phyloP scores from a whole-genome alignment of 2,888 invertebrate species.

The Nezara viridula region DNA sequence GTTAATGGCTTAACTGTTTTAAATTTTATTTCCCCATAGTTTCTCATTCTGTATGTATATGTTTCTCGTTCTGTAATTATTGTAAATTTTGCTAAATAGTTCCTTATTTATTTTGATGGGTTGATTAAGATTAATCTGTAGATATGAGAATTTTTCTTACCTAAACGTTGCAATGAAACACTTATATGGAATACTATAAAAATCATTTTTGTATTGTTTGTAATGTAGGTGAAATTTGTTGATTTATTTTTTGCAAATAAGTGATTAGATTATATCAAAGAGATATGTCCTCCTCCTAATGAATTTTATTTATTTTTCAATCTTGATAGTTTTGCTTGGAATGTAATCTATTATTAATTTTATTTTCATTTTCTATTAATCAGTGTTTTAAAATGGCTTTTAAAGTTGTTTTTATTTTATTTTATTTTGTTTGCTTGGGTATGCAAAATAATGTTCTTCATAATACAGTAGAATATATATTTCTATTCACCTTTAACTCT shows the following conservation, averaged over 20 bases:
- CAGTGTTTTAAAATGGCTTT: too few relatives aligned
- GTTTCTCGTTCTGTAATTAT: neutral
- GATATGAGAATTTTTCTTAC: too few relatives aligned
- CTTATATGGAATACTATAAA: too few relatives aligned
- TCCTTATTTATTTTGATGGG: too few relatives aligned
- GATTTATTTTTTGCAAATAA: neutral
- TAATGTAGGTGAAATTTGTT: neutral
- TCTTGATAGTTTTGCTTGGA: neutral
- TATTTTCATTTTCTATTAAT: too few relatives aligned
- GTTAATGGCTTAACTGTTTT: constrained; percentile 68
- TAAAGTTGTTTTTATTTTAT: too few relatives aligned
- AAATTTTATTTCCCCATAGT: constrained; percentile 23
- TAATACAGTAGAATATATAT: neutral
- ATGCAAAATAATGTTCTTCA: neutral
- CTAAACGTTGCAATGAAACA: too few relatives aligned
- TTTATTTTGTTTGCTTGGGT: too few relatives aligned
- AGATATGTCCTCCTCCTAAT: neutral
- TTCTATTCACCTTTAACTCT: neutral
- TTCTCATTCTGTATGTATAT: neutral
- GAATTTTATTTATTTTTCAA: neutral
- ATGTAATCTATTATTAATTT: neutral
- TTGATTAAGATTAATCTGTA: too few relatives aligned
- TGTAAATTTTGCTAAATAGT: neutral
- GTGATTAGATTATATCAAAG: neutral
- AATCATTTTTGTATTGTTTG: neutral